These are phyloP conservation scores for Lasioglossum baleicum DNA, from an alignment of 1,140 invertebrate genomes.

Conservation along the genomic window DNA sequence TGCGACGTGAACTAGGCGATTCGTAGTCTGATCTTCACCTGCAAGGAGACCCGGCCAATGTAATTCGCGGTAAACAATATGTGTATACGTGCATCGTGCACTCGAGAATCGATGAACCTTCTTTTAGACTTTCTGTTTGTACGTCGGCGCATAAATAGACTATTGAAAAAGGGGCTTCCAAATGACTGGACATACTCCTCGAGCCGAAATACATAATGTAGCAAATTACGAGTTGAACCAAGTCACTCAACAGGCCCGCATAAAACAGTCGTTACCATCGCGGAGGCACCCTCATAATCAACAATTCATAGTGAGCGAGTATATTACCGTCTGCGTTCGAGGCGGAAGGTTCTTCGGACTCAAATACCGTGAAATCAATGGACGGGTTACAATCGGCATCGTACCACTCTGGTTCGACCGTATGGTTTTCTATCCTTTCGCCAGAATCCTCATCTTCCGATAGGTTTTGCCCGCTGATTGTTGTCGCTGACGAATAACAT, in stretches of 20 bases:
- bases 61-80: background rate
- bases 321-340: slow-evolving; percentile 19
- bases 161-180: too few relatives aligned
- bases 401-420: slow-evolving; percentile 23
- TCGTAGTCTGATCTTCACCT: slow-evolving; percentile 39
- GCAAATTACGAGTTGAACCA: too few relatives aligned
- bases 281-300: slow-evolving; percentile 25
- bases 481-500: slow-evolving; percentile 31
- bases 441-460: slow-evolving; percentile 27
- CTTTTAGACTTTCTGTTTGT: too few relatives aligned
- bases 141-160: too few relatives aligned
- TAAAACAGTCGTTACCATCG: background rate
- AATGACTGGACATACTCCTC: too few relatives aligned
- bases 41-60: slow-evolving; percentile 28
- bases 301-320: slow-evolving; percentile 35
- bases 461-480: slow-evolving; percentile 12
- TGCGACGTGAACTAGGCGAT: background rate
- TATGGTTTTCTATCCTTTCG: slow-evolving; percentile 27
- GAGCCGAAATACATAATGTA: too few relatives aligned
- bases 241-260: too few relatives aligned
- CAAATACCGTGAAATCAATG: slow-evolving; percentile 38
- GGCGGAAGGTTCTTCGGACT: slow-evolving; percentile 50
- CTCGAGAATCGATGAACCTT: slow-evolving; percentile 6
- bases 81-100: slow-evolving; percentile 1
- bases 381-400: slow-evolving; percentile 29